A percentile compares a stretch with the other conserved stretches of the same genome.
Evolutionary conservation across 2,113 vertebrate genomes (phyloP).

Genomic region (Lophochroa leadbeateri): DNA sequence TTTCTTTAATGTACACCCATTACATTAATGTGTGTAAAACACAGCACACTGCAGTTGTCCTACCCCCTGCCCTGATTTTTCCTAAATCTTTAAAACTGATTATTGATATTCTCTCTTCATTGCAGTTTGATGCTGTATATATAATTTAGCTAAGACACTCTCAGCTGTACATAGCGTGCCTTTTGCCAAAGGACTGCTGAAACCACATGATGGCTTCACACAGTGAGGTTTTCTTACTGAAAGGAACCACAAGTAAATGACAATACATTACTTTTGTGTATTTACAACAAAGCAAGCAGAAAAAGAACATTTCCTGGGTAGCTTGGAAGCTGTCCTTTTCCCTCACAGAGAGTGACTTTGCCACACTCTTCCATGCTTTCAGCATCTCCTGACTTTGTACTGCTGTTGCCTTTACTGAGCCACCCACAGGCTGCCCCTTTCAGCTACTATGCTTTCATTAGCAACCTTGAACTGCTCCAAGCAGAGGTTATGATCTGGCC

Average conservation of each 20-base stretch:
- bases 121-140: neutral
- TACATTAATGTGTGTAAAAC: neutral
- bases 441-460: neutral
- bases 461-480: neutral
- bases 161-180: slow-evolving; percentile 19
- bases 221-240: slow-evolving; percentile 57
- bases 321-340: slow-evolving; percentile 43
- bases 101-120: neutral
- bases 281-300: slow-evolving; percentile 55
- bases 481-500: neutral
- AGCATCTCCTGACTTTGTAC: slow-evolving; percentile 1
- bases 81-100: neutral
- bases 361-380: slow-evolving; percentile 36
- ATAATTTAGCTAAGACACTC: neutral
- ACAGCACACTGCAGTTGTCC: neutral
- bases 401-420: neutral
- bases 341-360: slow-evolving; percentile 36
- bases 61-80: neutral
- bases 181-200: slow-evolving; percentile 51
- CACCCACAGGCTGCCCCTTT: slow-evolving; percentile 11
- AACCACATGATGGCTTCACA: slow-evolving; percentile 53
- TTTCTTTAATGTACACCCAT: neutral
- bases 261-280: slow-evolving; percentile 52
- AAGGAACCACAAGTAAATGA: slow-evolving; percentile 54
- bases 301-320: slow-evolving; percentile 49